A percentile compares a stretch with the other conserved stretches of the same genome.
Evolutionary conservation across 1,140 invertebrate species (phyloP).

Genomic region (Rhagoletis pomonella): DNA sequence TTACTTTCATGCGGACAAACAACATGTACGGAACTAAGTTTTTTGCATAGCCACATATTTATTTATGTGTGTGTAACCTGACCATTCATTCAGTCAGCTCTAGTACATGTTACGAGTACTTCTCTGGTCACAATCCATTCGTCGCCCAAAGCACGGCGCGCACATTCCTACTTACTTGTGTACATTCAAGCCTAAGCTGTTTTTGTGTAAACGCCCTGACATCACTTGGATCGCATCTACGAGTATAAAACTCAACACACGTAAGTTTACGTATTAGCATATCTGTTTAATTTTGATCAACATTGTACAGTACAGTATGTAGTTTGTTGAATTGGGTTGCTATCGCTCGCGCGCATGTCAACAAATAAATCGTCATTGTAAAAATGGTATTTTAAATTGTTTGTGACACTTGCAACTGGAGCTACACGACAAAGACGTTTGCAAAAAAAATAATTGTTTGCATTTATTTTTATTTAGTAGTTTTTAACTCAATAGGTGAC

Average conservation of each 20-base stretch:
- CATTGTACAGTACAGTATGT: background rate
- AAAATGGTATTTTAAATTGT: slow-evolving; percentile 43
- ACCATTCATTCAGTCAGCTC: background rate
- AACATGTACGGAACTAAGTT: no score
- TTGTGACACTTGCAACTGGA: slow-evolving; percentile 32
- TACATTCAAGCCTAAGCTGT: background rate
- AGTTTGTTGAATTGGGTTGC: slow-evolving; percentile 15
- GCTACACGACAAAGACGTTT: slow-evolving; percentile 4
- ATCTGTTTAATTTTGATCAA: slow-evolving; percentile 25
- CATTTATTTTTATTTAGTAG: no score
- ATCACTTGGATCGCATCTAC: slow-evolving; percentile 18
- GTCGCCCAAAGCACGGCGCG: background rate
- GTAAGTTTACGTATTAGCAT: background rate
- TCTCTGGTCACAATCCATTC: no score
- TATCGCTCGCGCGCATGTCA: slow-evolving; percentile 17
- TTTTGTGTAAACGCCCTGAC: background rate
- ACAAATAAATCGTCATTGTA: slow-evolving; percentile 52
- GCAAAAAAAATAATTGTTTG: background rate
- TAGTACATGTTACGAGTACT: background rate
- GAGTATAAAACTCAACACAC: background rate
- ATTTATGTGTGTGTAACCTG: background rate
- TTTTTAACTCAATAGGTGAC: no score
- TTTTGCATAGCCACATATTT: background rate
- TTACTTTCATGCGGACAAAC: background rate
- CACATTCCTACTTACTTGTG: background rate